Evolutionary conservation across 2,797 vertebrate genomes (phyloP), one percentile per base, ranked within the genome.

Genomic region (Protosalanx chinensis): DNA sequence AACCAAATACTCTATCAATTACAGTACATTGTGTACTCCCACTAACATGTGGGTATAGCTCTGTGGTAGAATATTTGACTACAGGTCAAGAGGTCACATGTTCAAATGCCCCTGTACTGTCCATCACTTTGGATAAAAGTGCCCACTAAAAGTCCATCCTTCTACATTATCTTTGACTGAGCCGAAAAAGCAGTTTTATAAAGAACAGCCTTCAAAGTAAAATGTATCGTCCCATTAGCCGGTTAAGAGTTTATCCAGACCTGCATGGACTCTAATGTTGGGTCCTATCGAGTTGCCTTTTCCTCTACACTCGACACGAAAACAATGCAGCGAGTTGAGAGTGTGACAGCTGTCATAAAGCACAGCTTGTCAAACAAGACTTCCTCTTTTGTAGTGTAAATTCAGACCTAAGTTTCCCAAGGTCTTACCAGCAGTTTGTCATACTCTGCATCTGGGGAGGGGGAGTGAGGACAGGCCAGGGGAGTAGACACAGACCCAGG

Each of bases 381-480:
- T 64, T 57, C 58, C 70, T 53, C 37, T 61, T 56, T n/a, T n/a
- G 27, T 15, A 27, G 33, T 20, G 20, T 53, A 56, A n/a, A 56
- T 56, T 56, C 15, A n/a, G 51, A 8, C 3, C 41, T 56, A n/a
- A 2, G 6, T 56, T 32, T 35, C 18, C 4, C 63, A 41, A 6
- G 6, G 32, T 37, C 90, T 88, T 80, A 94, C 93, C 91, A 91
- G 80, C 7, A 94, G 88, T 84, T 93, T 93, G 87, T 94, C 93
- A 70, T 93, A 94, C 71, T 94, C 93, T 4, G 92, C 88, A 63
- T 94, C 93, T 16, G 91, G 92, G 49, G 91, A 93, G 0, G 91
- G 90, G 0, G 91, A 92, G 72, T 88, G 84, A 4, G 88, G 87
- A 64, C 82, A 84, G 72, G 72, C 75, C 2, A 81, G 41, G 5